phyloP scores from a whole-genome alignment of 2,797 vertebrate species.

The Chelonia mydas region DNA sequence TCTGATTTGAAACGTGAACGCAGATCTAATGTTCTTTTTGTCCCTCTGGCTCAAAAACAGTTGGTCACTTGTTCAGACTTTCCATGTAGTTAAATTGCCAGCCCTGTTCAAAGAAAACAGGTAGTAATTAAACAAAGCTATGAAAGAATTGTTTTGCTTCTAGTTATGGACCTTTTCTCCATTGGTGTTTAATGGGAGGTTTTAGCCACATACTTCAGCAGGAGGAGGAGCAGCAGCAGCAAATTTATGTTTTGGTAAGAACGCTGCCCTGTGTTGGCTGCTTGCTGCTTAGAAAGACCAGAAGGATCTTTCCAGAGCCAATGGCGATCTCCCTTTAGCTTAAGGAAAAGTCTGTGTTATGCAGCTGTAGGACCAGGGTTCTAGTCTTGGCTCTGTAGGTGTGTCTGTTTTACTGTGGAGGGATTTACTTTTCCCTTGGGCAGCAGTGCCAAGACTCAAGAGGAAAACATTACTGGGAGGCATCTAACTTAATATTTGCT shows the following conservation, averaged over 20 bases:
- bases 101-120: background rate
- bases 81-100: background rate
- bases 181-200: background rate
- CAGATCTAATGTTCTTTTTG: background rate
- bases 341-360: background rate
- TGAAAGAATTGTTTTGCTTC: background rate
- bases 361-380: background rate
- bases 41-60: background rate
- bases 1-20: background rate
- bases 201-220: background rate
- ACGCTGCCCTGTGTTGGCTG: background rate
- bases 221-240: background rate
- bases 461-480: conserved; percentile 29
- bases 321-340: background rate
- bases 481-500: background rate
- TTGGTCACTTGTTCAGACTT: background rate
- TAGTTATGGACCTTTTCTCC: background rate
- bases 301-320: fast-evolving
- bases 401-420: background rate
- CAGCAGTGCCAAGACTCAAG: conserved; percentile 20
- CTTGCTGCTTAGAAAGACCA: background rate
- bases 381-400: background rate
- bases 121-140: background rate
- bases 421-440: conserved; percentile 25
- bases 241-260: background rate